phyloP scores from a whole-genome alignment of 2,797 vertebrate species.

The Amniataba percoides region DNA sequence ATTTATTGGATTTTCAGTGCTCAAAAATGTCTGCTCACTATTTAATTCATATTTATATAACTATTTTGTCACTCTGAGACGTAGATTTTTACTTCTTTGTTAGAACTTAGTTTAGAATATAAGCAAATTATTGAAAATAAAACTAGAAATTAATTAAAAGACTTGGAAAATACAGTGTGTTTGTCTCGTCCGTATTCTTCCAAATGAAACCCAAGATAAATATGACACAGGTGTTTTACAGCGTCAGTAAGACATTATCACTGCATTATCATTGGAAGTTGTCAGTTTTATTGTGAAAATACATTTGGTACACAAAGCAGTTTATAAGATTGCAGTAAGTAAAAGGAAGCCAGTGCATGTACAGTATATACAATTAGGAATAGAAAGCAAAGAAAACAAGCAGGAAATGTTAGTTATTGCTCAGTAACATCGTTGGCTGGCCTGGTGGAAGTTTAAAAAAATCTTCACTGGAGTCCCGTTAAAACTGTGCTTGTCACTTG shows the following conservation, averaged over 20 bases:
- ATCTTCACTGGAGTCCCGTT: constrained; percentile 79
- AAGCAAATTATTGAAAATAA: constrained; percentile 65
- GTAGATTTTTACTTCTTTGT: constrained; percentile 80
- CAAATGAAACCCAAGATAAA: not conserved
- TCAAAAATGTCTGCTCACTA: constrained; percentile 69
- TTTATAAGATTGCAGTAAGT: constrained; percentile 70
- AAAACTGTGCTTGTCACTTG: constrained; percentile 68
- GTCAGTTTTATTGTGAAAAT: constrained; percentile 85
- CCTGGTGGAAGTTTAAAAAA: constrained; percentile 68
- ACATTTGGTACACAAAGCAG: constrained; percentile 81
- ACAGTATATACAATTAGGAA: constrained; percentile 73
- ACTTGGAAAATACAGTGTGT: constrained; percentile 47
- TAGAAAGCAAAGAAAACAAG: constrained; percentile 49
- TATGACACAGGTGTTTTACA: too few relatives aligned
- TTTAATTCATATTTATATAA: constrained; percentile 81
- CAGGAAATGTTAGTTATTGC: constrained; percentile 75
- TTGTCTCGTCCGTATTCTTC: constrained; percentile 41
- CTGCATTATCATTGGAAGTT: constrained; percentile 42
- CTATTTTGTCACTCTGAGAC: constrained; percentile 79
- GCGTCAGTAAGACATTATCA: constrained; percentile 9
- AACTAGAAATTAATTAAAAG: constrained; percentile 70
- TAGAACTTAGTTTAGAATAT: constrained; percentile 70
- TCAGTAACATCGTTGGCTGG: constrained; percentile 68
- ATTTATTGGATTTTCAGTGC: constrained; percentile 68
- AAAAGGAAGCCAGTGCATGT: constrained; percentile 81